Base-by-base conservation (phyloP, 2,888 invertebrate species). In the Pteria penguin region DNA sequence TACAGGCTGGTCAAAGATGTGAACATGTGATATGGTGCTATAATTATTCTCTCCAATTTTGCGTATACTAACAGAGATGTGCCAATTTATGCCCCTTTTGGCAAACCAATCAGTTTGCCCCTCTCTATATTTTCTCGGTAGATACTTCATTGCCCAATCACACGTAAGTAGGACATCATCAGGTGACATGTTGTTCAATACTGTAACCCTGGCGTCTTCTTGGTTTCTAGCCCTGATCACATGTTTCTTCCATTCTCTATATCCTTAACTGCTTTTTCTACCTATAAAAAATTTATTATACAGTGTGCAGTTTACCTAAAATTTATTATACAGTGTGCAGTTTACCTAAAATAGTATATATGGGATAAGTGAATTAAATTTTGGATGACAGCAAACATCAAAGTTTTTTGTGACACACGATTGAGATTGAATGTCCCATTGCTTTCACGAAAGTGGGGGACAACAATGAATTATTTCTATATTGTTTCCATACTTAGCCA, bases 31-130 rank as follows among this genome's bases (percentile, higher is more conserved):
- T 3, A 45, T 52, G 22, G 33, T 66, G 11, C 52, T 66, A 54
- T 22, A 18, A 5, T 22, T 27, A 29, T 27, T 32, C 52, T 52
- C 22, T 14, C 45, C 45, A 14, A 14, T 36, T 45, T 66, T 52
- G 52, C 22, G 52, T 18, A 66, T 31, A 31, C 52, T 52, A 8
- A 54, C 55, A 18, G 66, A 55, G 8, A 66, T 65, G 31, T 55
- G 66, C 66, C 55, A 66, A 22, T 66, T 66, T 11, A 66, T 31
- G 29, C 66, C 66, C 26, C 66, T 45, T 24, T 66, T 66, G 14
- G 54, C 66, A 66, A 66, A 66, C 66, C 66, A 66, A 54, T 66
- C 55, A 4, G 66, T 66, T 31, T 66, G 66, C 8, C 66, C 66
- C 26, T 66, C 66, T 2, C 31, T 18, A 26, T 54, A 54, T 55